Percentiles rank a stretch among this genome's conserved stretches.
phyloP scores from a whole-genome alignment of 1,140 invertebrate genomes.

The Drosophila ogumai region DNA sequence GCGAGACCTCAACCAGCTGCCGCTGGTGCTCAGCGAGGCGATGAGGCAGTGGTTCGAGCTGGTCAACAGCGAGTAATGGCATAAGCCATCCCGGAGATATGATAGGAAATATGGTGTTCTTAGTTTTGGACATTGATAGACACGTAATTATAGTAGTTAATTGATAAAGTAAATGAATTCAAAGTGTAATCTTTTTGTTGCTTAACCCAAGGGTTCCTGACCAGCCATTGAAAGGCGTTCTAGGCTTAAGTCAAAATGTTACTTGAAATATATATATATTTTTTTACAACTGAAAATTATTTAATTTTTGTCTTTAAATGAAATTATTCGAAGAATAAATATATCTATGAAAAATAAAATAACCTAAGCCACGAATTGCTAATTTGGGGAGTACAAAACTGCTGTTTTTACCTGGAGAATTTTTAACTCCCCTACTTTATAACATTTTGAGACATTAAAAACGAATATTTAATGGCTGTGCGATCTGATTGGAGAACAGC shows the following conservation, averaged over 20 bases:
- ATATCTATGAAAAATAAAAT: too few species aligned
- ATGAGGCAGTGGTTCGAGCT: constrained; percentile 99
- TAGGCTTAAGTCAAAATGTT: constrained; percentile 13
- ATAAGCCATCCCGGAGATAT: neutral
- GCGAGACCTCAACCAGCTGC: constrained; percentile 93
- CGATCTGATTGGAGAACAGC: too few species aligned
- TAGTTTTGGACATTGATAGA: neutral
- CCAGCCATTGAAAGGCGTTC: neutral
- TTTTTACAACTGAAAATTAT: constrained; percentile 1
- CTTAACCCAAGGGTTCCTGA: neutral
- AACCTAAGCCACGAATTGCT: too few species aligned
- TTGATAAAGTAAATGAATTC: neutral
- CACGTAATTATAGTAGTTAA: too few species aligned
- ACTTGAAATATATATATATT: constrained; percentile 4
- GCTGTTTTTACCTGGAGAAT: too few species aligned
- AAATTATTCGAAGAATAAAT: too few species aligned
- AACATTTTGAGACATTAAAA: too few species aligned
- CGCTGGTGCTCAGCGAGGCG: constrained; percentile 96
- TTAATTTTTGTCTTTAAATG: too few species aligned
- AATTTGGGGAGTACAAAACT: too few species aligned
- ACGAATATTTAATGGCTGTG: too few species aligned
- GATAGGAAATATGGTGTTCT: neutral
- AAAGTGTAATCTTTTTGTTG: neutral
- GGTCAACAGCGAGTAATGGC: constrained; percentile 85
- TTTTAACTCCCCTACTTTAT: too few species aligned